A percentile compares a stretch with the other conserved stretches of the same genome.
phyloP scores from a whole-genome alignment of 2,888 invertebrate species.

The Ochropleura leucogaster region DNA sequence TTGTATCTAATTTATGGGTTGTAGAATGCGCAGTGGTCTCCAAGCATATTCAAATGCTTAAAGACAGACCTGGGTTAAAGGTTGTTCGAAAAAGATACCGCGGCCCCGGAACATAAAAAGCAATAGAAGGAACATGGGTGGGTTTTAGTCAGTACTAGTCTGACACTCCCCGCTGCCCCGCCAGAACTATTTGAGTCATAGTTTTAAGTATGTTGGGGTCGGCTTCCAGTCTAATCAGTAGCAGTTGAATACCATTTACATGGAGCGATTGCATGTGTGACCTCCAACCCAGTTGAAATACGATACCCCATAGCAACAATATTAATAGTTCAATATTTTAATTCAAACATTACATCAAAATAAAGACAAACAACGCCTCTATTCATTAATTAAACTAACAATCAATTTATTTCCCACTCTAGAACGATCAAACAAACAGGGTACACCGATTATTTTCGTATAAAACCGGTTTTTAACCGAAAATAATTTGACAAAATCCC shows the following conservation, averaged over 20 bases:
- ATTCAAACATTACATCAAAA: background rate
- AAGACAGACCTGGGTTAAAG: no score
- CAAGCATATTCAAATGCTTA: no score
- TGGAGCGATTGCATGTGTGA: background rate
- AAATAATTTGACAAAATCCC: slow-evolving; percentile 48
- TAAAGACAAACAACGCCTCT: background rate
- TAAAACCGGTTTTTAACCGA: slow-evolving; percentile 23
- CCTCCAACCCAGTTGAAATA: background rate
- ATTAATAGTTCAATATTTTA: background rate
- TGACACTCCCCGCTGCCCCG: no score
- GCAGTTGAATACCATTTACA: background rate
- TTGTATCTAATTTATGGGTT: no score
- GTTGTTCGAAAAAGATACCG: no score
- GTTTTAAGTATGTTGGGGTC: background rate
- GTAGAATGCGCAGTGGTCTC: no score
- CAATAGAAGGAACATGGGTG: no score
- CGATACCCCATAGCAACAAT: background rate
- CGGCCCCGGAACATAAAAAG: no score
- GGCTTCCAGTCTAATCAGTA: background rate
- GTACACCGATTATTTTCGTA: background rate
- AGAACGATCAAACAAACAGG: slow-evolving; percentile 9
- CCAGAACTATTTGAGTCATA: no score
- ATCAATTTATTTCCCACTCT: slow-evolving; percentile 17
- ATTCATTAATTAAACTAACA: slow-evolving; percentile 11
- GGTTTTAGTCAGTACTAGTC: no score